Evolutionary conservation across 2,113 vertebrate species (phyloP), one percentile per base, ranked within the genome.

Genomic region (Sinocyclocheilus anshuiensis): DNA sequence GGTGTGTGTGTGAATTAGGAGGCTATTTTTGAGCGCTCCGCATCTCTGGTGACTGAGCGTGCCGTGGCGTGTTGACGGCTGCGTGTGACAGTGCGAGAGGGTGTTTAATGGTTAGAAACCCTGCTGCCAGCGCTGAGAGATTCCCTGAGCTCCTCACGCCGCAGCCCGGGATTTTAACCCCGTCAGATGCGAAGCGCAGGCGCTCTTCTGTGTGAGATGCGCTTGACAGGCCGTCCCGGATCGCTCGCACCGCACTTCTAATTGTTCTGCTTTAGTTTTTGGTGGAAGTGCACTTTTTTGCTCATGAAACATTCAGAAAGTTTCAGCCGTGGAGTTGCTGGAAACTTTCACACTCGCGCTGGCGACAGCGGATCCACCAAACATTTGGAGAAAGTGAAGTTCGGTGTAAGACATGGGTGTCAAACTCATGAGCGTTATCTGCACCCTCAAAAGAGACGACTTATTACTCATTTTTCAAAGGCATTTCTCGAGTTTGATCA

Each of bases 71-170:
- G 59, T 81, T 84, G 81, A 86, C 76, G 84, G 80, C 76, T 79
- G 7, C 63, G 86, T 83, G 79, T 89, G 87, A 87, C 87, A 74
- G 81, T 29, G 75, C 72, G 83, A 83, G 85, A 85, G 84, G 84
- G 77, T 88, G 86, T 82, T 86, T 87, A 89, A 90, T 90, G 85
- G 80, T 42, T 80, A 87, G 83, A 71, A 63, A 59, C 69, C 89
- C 87, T 71, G 78, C 42, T 45, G 42, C 42, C 42, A 11, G 42
- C 1, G 45, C 26, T 24, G 71, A 87, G 71, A 77, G 22, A 63
- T 15, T 87, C 63, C 65, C 76, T 61, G 81, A 84, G 81, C 42
- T 42, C 42, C 42, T 42, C 7, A 42, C 7, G 42, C 42, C 42
- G 8, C 72, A 24, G 59, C 77, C 42, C 22, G 4, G 53, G 48